phyloP scores from a whole-genome alignment of 2,113 vertebrate genomes.

The Notothenia rossii region DNA sequence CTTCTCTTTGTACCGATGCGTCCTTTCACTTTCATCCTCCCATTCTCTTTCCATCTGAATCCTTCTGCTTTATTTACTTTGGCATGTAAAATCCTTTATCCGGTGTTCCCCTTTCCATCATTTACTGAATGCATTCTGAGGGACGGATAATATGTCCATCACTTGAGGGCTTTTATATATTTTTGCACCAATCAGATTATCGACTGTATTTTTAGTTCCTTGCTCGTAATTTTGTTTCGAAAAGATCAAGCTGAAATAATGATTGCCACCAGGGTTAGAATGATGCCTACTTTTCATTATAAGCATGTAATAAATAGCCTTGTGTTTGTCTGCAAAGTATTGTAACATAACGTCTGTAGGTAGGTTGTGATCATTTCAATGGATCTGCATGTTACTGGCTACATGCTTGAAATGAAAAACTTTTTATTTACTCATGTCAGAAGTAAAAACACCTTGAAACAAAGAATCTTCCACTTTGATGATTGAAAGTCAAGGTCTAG shows the following conservation, averaged over 20 bases:
- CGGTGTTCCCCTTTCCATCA: not conserved
- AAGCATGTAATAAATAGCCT: not conserved
- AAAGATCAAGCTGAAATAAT: not conserved
- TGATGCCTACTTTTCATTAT: not conserved
- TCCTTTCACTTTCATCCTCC: conserved; percentile 35
- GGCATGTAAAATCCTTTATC: not conserved
- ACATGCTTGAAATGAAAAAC: not conserved
- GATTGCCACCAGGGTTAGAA: not conserved
- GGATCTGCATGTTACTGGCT: not conserved
- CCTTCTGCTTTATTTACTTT: not conserved
- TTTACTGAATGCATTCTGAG: not conserved
- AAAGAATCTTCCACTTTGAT: no score
- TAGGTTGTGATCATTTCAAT: not conserved
- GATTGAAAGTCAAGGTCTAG: no score
- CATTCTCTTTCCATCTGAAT: conserved; percentile 25
- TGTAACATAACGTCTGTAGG: not conserved
- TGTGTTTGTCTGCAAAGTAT: no score
- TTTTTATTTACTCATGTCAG: no score
- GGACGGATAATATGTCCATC: not conserved
- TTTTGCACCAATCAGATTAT: not conserved
- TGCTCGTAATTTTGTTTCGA: not conserved
- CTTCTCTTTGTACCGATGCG: not conserved
- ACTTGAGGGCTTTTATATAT: not conserved
- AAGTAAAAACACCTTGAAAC: no score
- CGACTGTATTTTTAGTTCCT: not conserved